A percentile compares a stretch with the other conserved stretches of the same genome.
Conservation (phyloP, 2,888 invertebrate genomes). For the Coelinius sp. region DNA sequence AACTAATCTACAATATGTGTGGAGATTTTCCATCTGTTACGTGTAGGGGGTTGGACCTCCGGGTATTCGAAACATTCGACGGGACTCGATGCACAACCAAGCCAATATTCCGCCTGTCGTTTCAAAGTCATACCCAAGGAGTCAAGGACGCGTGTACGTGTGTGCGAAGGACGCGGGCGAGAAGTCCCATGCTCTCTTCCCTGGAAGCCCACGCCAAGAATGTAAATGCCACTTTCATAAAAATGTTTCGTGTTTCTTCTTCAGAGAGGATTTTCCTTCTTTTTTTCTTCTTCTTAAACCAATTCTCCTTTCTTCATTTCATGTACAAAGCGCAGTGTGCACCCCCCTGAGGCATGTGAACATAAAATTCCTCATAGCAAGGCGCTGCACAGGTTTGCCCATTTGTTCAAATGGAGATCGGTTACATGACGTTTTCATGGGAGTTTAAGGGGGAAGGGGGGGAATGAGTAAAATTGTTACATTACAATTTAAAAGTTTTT, state of each 20-base stretch:
- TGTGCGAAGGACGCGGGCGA: conserved; percentile 44
- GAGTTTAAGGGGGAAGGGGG: not conserved
- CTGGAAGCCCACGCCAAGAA: conserved; percentile 41
- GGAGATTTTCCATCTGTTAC: conserved; percentile 14
- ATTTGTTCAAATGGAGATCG: conserved; percentile 14
- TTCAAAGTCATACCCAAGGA: conserved; percentile 21
- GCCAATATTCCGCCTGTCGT: conserved; percentile 5
- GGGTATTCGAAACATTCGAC: conserved; percentile 26
- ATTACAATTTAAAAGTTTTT: conserved; percentile 4
- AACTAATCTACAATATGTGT: not conserved
- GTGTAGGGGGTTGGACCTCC: conserved; percentile 11
- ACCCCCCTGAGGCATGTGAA: not conserved
- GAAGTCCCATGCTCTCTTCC: conserved; percentile 26
- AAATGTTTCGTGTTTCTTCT: conserved; percentile 42
- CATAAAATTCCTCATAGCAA: not conserved
- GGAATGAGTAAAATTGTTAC: not conserved
- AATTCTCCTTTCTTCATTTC: not conserved
- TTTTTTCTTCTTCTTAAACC: not conserved
- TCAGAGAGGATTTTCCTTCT: not conserved
- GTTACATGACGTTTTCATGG: conserved; percentile 12
- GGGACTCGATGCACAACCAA: conserved; percentile 25
- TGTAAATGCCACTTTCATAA: conserved; percentile 49
- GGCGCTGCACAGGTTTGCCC: not conserved
- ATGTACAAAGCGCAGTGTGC: not conserved
- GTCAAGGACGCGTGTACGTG: conserved; percentile 45